A percentile compares a stretch with the other conserved stretches of the same genome.
Evolutionary conservation across 2,888 invertebrate genomes (phyloP).

Genomic region (Melieria picta): DNA sequence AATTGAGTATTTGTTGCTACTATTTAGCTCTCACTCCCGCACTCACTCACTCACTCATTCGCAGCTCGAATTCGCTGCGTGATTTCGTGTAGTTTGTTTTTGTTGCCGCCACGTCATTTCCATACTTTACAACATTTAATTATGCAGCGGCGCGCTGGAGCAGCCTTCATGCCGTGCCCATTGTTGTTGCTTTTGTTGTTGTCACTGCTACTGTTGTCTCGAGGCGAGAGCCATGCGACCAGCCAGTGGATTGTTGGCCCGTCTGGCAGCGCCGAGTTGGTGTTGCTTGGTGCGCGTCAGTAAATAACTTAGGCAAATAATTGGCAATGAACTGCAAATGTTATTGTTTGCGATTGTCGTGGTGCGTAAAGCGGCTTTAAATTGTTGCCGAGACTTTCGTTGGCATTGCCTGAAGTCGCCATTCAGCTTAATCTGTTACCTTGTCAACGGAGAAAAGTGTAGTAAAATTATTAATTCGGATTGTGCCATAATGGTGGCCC

Average conservation of each 20-base stretch:
- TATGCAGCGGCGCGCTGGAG: constrained; percentile 7
- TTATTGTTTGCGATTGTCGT: constrained; percentile 13
- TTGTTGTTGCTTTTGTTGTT: constrained; percentile 3
- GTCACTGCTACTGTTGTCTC: not conserved
- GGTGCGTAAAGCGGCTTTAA: too few relatives aligned
- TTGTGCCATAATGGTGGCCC: too few relatives aligned
- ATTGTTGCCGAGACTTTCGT: too few relatives aligned
- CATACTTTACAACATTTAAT: constrained; percentile 24
- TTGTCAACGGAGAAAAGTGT: too few relatives aligned
- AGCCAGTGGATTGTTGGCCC: not conserved
- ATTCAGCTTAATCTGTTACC: too few relatives aligned
- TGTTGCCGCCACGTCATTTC: constrained; percentile 11
- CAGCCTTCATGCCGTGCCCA: not conserved
- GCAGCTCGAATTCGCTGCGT: not conserved
- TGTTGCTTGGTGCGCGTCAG: not conserved
- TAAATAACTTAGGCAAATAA: constrained; percentile 21
- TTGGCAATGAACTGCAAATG: constrained; percentile 20
- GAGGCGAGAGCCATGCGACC: constrained; percentile 2
- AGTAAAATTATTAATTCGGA: too few relatives aligned
- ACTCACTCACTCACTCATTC: not conserved
- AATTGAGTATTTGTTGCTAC: not conserved
- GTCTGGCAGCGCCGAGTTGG: not conserved
- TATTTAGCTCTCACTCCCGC: not conserved
- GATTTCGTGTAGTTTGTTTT: not conserved
- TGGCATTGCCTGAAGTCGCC: too few relatives aligned